Evolutionary conservation across 2,888 invertebrate species (phyloP).

Genomic region (Epiblema foenella): DNA sequence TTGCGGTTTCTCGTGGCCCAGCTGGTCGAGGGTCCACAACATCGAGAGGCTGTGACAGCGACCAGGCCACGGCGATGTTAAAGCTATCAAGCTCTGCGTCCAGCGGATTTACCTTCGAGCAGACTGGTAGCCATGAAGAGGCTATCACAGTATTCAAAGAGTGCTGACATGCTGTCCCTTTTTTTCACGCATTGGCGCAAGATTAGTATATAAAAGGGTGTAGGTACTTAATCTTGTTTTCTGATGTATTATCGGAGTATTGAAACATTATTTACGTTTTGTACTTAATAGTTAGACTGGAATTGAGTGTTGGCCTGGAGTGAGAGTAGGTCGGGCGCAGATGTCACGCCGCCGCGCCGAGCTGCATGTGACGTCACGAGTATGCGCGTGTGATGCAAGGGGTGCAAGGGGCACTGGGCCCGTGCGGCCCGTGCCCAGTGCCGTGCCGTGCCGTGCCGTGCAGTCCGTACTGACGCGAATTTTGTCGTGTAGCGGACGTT

Average conservation of each 20-base stretch:
- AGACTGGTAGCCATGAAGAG: neutral
- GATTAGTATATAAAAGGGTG: no score
- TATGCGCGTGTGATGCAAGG: neutral
- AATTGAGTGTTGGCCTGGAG: neutral
- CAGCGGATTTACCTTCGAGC: neutral
- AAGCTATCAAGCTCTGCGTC: neutral
- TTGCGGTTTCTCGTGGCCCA: conserved; percentile 61
- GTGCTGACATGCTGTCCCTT: neutral
- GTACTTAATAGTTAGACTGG: neutral
- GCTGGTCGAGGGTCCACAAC: conserved; percentile 53
- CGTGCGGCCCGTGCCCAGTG: no score
- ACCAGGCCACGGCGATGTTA: neutral
- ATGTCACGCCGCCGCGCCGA: neutral
- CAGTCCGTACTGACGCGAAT: no score
- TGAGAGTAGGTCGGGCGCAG: neutral
- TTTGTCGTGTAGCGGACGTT: neutral
- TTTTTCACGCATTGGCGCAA: no score
- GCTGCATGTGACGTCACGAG: neutral
- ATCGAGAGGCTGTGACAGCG: conserved; percentile 16
- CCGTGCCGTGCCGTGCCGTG: no score
- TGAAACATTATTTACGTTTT: neutral
- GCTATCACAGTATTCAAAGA: neutral
- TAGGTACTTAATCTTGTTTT: no score
- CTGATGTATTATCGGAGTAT: neutral
- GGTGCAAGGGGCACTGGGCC: neutral